Base-by-base conservation (phyloP, 2,113 vertebrate species). In the Beaufortia kweichowensis region DNA sequence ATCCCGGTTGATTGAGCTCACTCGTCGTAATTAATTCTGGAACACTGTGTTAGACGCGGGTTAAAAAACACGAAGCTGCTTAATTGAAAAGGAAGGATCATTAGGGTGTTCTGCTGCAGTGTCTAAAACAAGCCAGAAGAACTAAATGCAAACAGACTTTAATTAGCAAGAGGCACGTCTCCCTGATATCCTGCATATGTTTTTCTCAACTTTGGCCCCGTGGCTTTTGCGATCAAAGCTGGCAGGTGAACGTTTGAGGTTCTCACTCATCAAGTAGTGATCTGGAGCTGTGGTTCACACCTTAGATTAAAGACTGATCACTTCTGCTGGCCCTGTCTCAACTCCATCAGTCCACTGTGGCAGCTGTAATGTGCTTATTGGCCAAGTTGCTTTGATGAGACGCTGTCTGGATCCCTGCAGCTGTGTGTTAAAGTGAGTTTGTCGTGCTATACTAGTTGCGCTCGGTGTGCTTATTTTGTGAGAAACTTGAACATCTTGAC, bases 61-160 rank as follows among this genome's bases (percentile, higher is more conserved):
- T 82, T 81, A 39, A 41, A 55, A 72, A 33, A 53, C 66, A 28
- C 8, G 43, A 57, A 67, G 53, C 43, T 61, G 48, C 74, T 64
- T 76, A 63, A 84, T 85, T 82, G 72, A 85, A 82, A 85, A 78
- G 73, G 62, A 48, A 39, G 75, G 79, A 67, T 61, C 79, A 80
- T 75, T 60, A 81, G 61, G 73, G 60, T 75, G 57, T 53, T 75
- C 57, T 61, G 60, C 29, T 50, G 60, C 33, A 56, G 31, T 24
- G 0, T 43, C 50, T 46, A 48, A 29, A 69, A 74, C 43, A 79
- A 81, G 62, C 50, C 61, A 61, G 46, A 67, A 67, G 26, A 35
- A 73, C 69, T 63, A 65, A 75, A 75, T 84, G 66, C 77, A 77
- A 71, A 80, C 35, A 75, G 72, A 35, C 14, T 31, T 78, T 78